These are phyloP conservation scores for Hydroisotoma schaefferi DNA, from an alignment of 2,888 invertebrate species.

Conservation along the genomic window DNA sequence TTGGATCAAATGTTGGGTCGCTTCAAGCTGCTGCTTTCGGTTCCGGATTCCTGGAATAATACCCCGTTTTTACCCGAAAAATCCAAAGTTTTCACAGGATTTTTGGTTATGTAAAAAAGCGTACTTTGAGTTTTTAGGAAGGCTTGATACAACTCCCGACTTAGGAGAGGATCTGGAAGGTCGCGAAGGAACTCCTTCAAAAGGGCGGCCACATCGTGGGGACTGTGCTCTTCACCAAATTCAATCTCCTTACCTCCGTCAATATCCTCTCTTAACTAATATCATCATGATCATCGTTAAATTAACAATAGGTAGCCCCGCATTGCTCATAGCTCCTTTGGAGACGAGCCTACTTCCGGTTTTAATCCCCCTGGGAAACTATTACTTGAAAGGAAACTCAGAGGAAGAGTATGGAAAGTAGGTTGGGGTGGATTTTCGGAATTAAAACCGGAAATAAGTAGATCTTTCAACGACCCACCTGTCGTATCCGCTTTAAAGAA, in stretches of 20 bases:
- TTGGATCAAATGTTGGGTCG: constrained; percentile 76
- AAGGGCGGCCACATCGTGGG: constrained; percentile 88
- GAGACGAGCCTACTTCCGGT: no score
- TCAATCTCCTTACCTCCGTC: constrained; percentile 68
- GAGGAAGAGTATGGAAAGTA: no score
- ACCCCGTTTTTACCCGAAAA: not conserved
- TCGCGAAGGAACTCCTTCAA: constrained; percentile 91
- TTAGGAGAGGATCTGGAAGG: constrained; percentile 85
- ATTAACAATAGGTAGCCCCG: no score
- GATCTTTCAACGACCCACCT: no score
- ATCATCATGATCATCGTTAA: no score
- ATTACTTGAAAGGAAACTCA: no score
- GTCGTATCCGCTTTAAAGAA: constrained; percentile 85
- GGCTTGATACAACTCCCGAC: constrained; percentile 80
- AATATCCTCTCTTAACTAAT: constrained; percentile 81
- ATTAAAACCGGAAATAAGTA: no score
- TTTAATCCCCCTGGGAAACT: no score
- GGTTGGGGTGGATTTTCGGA: no score
- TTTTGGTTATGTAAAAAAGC: not conserved
- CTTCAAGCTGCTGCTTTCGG: constrained; percentile 75
- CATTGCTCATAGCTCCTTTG: no score
- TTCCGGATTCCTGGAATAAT: constrained; percentile 68
- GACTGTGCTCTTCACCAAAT: constrained; percentile 75
- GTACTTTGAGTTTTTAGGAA: constrained; percentile 88
- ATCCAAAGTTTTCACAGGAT: not conserved